Evolutionary conservation across 2,888 invertebrate species (phyloP), one percentile per base, ranked within the genome.

Genomic region (Raillietiella orientalis): DNA sequence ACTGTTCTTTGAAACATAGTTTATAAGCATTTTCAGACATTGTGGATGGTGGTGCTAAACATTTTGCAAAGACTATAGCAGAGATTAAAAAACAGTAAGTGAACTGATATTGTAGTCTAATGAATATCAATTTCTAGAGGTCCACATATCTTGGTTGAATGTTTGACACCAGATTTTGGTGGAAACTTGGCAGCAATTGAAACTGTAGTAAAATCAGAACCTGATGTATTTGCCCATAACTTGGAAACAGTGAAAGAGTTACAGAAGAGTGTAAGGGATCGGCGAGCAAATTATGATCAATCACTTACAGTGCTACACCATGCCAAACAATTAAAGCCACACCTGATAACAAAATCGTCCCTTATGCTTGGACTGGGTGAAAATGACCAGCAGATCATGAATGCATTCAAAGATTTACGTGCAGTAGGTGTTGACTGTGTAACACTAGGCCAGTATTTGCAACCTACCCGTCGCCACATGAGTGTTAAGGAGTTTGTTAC

Each of bases 381-480:
- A 22, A 65, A 65, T 0, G 82, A 87, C 38, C 59, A 61, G 21
- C 69, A 87, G 53, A 58, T 93, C 5, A 57, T 66, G 38, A 64
- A 67, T 46, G 74, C 84, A 2, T 56, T 93, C 59, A 58, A 58
- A 50, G 65, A 65, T 63, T 52, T 90, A 24, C 59, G 69, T 28
- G 47, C 50, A 14, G 62, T 55, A 1, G 71, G 66, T 17, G 93
- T 99, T 0, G 93, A 93, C 47, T 90, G 90, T 43, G 47, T 99
- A 0, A 96, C 96, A 1, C 52, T 96, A 4, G 96, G 96, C 0
- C 96, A 96, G 42, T 96, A 99, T 49, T 96, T 99, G 90, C 96
- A 99, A 45, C 96, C 96, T 0, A 96, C 93, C 0, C 90, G 82
- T 41, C 58, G 70, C 5, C 96, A 96, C 46, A 53, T 96, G 14